A percentile compares a stretch with the other conserved stretches of the same genome.
Evolutionary conservation across 1,140 invertebrate species (phyloP).

Genomic region (Limonius californicus): DNA sequence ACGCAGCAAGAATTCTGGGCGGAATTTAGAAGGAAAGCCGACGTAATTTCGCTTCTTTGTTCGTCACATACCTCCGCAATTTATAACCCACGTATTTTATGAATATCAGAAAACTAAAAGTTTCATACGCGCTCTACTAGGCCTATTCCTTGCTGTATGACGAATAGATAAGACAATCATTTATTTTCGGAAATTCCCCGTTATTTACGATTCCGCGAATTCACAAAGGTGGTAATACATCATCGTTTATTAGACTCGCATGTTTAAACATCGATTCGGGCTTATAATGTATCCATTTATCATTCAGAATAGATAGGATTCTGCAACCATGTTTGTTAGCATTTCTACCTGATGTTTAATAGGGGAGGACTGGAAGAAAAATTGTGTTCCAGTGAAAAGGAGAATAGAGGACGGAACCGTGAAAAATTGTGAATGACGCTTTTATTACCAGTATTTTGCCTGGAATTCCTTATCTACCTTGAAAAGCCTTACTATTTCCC

Average conservation of each 20-base stretch:
- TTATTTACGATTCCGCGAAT: constrained; percentile 24
- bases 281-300: constrained; percentile 30
- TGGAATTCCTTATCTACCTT: too few relatives aligned
- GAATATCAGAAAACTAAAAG: constrained; percentile 10
- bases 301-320: constrained; percentile 21
- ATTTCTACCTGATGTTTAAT: neutral
- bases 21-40: constrained; percentile 13
- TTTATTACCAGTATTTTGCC: too few relatives aligned
- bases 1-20: constrained; percentile 9
- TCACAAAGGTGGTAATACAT: constrained; percentile 28
- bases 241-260: constrained; percentile 31
- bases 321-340: neutral
- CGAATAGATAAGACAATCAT: constrained; percentile 9
- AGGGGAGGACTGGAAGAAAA: too few relatives aligned
- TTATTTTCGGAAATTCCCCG: constrained; percentile 1
- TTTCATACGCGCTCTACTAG: too few relatives aligned
- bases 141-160: too few relatives aligned
- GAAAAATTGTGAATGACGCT: too few relatives aligned
- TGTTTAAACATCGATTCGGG: constrained; percentile 30
- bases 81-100: constrained; percentile 5
- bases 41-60: constrained; percentile 13
- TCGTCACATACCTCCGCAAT: constrained; percentile 5
- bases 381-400: too few relatives aligned
- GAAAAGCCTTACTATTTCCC: too few relatives aligned
- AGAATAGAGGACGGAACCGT: too few relatives aligned